Evolutionary conservation across 2,888 invertebrate genomes (phyloP).

Genomic region (Herminia tarsipennalis): DNA sequence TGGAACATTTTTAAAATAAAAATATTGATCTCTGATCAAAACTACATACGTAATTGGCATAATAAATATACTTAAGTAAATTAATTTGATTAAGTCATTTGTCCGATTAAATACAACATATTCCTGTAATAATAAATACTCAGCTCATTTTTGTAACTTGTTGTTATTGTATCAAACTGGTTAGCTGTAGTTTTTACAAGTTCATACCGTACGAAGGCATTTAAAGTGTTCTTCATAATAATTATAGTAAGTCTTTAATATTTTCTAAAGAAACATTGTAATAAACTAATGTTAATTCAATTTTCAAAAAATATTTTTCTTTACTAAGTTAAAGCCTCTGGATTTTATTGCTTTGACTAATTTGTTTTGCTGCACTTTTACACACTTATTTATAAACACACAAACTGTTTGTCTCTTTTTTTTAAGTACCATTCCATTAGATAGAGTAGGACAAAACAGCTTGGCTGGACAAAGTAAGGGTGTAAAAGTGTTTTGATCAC

Average conservation of each 20-base stretch:
- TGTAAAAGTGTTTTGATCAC: too few relatives aligned
- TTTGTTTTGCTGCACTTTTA: too few relatives aligned
- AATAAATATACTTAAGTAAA: constrained; percentile 3
- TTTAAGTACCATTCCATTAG: too few relatives aligned
- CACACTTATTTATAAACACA: too few relatives aligned
- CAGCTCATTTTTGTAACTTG: constrained; percentile 34
- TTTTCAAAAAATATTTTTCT: neutral
- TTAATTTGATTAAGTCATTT: neutral
- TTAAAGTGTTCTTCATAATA: constrained; percentile 7
- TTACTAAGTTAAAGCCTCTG: constrained; percentile 29
- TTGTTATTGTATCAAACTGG: constrained; percentile 26
- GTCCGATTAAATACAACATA: constrained; percentile 1
- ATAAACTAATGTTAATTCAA: too few relatives aligned
- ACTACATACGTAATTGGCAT: neutral
- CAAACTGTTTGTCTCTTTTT: too few relatives aligned
- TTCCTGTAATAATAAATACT: constrained; percentile 32
- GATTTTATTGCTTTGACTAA: constrained; percentile 21
- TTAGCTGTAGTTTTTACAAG: constrained; percentile 18
- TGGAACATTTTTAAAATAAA: too few relatives aligned
- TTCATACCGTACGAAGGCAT: constrained; percentile 9
- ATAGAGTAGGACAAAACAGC: too few relatives aligned
- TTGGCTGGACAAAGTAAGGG: too few relatives aligned
- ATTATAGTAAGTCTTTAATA: too few relatives aligned
- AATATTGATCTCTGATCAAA: too few relatives aligned
- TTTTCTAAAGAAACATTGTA: too few relatives aligned